A percentile compares a stretch with the other conserved stretches of the same genome.
These are phyloP conservation scores for Nomada lathburiana DNA, from an alignment of 2,888 invertebrate species.

Conservation along the genomic window DNA sequence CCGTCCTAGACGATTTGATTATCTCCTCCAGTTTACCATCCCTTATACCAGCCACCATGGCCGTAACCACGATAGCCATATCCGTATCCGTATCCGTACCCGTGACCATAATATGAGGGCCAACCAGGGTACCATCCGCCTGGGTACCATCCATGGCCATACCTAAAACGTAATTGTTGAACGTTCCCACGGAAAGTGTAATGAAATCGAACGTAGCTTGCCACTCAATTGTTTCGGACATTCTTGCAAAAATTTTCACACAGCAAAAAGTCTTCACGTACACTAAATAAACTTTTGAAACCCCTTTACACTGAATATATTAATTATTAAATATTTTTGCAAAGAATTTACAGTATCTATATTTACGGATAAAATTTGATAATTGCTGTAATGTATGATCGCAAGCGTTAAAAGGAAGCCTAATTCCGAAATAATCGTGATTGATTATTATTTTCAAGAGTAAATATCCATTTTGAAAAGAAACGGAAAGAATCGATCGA, in stretches of 20 bases:
- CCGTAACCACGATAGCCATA: slow-evolving; percentile 50
- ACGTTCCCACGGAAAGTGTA: not conserved
- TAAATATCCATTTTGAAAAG: too few species aligned
- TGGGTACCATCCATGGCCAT: slow-evolving; percentile 49
- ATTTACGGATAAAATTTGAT: too few species aligned
- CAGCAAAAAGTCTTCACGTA: not conserved
- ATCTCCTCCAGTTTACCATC: slow-evolving; percentile 67
- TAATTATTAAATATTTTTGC: not conserved
- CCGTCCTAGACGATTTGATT: not conserved
- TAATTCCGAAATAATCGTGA: too few species aligned
- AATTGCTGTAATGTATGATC: too few species aligned
- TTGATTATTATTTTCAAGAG: too few species aligned
- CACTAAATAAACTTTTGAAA: too few species aligned
- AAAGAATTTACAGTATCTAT: not conserved
- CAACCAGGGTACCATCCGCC: slow-evolving; percentile 32
- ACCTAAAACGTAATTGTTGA: slow-evolving; percentile 57
- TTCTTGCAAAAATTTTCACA: not conserved
- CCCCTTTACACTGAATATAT: too few species aligned
- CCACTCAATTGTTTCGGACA: not conserved
- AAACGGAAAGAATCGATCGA: too few species aligned
- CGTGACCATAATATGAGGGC: slow-evolving; percentile 42
- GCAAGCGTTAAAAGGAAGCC: too few species aligned
- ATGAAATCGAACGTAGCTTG: not conserved
- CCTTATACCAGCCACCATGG: slow-evolving; percentile 65
- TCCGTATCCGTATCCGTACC: slow-evolving; percentile 67